Conservation (phyloP, 2,888 invertebrate genomes). For the Poecilobothrus nobilitatus region DNA sequence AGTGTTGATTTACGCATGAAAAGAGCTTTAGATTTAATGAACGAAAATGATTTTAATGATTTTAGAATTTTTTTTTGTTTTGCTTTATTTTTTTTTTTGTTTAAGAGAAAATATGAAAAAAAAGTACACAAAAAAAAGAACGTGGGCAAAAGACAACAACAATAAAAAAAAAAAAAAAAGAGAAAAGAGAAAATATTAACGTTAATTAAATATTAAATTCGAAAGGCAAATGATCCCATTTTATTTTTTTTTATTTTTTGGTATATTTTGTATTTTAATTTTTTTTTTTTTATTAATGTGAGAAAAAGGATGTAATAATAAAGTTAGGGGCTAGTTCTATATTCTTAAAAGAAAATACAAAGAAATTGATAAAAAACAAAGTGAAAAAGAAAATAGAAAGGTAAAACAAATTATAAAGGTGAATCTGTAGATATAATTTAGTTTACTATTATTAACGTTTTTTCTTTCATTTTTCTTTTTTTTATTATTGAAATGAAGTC, state of each 20-base stretch:
- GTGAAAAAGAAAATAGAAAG: too few species aligned
- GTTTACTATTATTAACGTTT: not conserved
- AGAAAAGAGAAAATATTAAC: not conserved
- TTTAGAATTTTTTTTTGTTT: not conserved
- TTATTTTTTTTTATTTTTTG: not conserved
- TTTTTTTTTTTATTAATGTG: not conserved
- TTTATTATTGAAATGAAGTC: not conserved
- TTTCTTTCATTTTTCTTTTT: not conserved
- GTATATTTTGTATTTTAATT: not conserved
- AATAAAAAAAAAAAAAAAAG: not conserved
- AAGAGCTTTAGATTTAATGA: slow-evolving; percentile 4
- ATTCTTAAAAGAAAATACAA: not conserved
- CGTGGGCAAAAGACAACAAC: too few species aligned
- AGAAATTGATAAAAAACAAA: too few species aligned
- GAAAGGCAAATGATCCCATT: slow-evolving; percentile 1
- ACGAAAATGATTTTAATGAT: slow-evolving; percentile 6
- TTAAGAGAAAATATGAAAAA: not conserved
- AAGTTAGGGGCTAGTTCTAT: not conserved
- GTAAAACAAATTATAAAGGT: too few species aligned
- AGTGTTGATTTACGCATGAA: slow-evolving; percentile 6
- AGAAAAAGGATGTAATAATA: not conserved
- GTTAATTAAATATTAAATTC: slow-evolving; percentile 3
- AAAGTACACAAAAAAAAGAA: not conserved
- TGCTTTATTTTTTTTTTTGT: too few species aligned
- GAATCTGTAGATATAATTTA: too few species aligned